phyloP scores from a whole-genome alignment of 2,888 invertebrate genomes.

The Alloplasta piceator region DNA sequence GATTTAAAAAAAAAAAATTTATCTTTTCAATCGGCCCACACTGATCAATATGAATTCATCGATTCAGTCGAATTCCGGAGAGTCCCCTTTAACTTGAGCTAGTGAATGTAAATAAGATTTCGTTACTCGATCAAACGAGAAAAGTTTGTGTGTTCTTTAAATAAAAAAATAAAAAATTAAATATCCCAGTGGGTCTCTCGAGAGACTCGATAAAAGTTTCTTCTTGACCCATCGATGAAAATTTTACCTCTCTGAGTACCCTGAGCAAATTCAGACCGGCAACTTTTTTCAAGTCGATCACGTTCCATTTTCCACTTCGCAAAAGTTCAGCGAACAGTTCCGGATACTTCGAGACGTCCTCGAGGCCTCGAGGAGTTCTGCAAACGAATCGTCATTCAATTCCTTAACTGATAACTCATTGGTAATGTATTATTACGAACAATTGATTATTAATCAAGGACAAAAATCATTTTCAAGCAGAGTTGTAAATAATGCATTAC shows the following conservation, averaged over 20 bases:
- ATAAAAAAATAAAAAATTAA: constrained; percentile 10
- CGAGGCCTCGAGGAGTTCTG: constrained; percentile 92
- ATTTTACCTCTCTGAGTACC: constrained; percentile 84
- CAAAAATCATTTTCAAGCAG: no score
- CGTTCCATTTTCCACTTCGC: constrained; percentile 86
- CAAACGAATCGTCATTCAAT: constrained; percentile 58
- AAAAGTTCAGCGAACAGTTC: constrained; percentile 88
- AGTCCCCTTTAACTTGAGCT: no score
- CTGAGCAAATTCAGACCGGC: constrained; percentile 87
- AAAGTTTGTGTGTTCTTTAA: neutral
- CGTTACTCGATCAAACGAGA: no score
- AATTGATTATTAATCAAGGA: no score
- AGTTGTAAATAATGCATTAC: no score
- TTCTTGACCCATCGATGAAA: neutral
- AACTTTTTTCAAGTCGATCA: constrained; percentile 87
- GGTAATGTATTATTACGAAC: no score
- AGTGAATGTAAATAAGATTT: no score
- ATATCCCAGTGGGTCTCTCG: neutral
- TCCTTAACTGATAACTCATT: no score
- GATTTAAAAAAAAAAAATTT: no score
- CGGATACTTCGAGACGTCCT: constrained; percentile 89
- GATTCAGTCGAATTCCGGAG: no score
- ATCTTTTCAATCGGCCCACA: no score
- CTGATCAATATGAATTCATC: no score
- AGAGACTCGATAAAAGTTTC: neutral